Conservation (phyloP, 2,113 vertebrate genomes). For the Carassius auratus region DNA sequence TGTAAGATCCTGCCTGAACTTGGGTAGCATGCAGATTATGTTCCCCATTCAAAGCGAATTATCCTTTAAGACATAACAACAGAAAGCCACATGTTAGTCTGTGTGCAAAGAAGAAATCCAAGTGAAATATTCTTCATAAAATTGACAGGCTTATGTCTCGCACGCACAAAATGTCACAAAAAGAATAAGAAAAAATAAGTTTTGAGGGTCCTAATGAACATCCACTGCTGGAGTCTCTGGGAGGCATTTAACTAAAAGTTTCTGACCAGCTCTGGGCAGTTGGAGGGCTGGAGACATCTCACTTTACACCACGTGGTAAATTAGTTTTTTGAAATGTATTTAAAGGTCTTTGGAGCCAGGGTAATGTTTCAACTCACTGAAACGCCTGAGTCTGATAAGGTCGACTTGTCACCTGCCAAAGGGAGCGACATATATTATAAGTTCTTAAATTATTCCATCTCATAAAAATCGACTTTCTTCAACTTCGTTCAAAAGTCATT, state of each 20-base stretch:
- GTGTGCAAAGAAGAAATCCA: conserved; percentile 28
- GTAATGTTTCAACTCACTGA: conserved; percentile 70
- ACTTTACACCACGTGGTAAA: conserved; percentile 79
- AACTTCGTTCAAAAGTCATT: not conserved
- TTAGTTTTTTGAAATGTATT: conserved; percentile 72
- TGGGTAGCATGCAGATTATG: conserved; percentile 79
- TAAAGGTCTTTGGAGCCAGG: conserved; percentile 72
- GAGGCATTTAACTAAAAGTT: conserved; percentile 60
- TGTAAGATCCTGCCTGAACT: conserved; percentile 78
- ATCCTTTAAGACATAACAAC: conserved; percentile 61
- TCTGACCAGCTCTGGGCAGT: conserved; percentile 58
- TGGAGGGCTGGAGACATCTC: conserved; percentile 64
- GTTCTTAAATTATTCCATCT: not conserved
- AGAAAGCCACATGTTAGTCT: conserved; percentile 62
- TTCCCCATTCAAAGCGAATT: conserved; percentile 80
- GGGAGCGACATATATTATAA: conserved; percentile 31
- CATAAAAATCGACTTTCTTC: not conserved
- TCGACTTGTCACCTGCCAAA: conserved; percentile 62
- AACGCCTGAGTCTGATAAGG: conserved; percentile 52
- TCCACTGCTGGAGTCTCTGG: conserved; percentile 31
- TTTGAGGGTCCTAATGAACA: conserved; percentile 18
- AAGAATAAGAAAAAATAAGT: not conserved
- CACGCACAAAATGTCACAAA: not conserved
- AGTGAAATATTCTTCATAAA: not conserved
- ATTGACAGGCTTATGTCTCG: not conserved